Evolutionary conservation across 2,888 invertebrate genomes (phyloP).

Genomic region (Nymphalis polychloros): DNA sequence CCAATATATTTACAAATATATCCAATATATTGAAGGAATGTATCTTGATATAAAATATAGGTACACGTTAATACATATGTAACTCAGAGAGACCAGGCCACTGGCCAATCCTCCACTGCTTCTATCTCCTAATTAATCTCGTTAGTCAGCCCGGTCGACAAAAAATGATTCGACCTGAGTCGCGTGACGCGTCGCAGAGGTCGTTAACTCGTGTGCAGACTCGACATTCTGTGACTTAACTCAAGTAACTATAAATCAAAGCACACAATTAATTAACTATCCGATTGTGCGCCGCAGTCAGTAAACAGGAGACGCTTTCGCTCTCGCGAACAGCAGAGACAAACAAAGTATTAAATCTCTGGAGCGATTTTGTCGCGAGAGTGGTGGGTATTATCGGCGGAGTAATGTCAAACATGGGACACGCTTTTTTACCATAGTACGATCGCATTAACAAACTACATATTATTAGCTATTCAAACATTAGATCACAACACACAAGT

Average conservation of each 20-base stretch:
- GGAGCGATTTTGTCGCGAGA: slow-evolving; percentile 1
- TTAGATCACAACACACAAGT: background rate
- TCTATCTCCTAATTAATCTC: slow-evolving; percentile 8
- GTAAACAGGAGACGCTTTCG: slow-evolving; percentile 6
- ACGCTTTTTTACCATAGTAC: background rate
- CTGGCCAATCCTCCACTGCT: no score
- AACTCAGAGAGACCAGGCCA: background rate
- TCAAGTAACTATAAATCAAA: slow-evolving; percentile 14
- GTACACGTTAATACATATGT: background rate
- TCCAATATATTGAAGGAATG: no score
- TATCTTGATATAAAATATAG: no score
- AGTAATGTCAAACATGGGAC: slow-evolving; percentile 15
- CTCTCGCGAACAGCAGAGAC: background rate
- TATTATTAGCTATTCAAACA: background rate
- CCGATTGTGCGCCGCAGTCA: slow-evolving; percentile 1
- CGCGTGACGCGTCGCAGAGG: slow-evolving; percentile 23
- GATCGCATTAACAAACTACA: background rate
- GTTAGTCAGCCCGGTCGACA: slow-evolving; percentile 17
- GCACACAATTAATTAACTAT: slow-evolving; percentile 16
- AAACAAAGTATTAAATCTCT: slow-evolving; percentile 27
- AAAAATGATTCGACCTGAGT: slow-evolving; percentile 24
- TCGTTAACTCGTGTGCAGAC: slow-evolving; percentile 23
- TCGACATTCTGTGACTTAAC: background rate
- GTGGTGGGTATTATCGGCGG: background rate
- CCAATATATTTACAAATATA: no score